Evolutionary conservation across 2,797 vertebrate species (phyloP).

Genomic region (Lacerta bilineata): DNA sequence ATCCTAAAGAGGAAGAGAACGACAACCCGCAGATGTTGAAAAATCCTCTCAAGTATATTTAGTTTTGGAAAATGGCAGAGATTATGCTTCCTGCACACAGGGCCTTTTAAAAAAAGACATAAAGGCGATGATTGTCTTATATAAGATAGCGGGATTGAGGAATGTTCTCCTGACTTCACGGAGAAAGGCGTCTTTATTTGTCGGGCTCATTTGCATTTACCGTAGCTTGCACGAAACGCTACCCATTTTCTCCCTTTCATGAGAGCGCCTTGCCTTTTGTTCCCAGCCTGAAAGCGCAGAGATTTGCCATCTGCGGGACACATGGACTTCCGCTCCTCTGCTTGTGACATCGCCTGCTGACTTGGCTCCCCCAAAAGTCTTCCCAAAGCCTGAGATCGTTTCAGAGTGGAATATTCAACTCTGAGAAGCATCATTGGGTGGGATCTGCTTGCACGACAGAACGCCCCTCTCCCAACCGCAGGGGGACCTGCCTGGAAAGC

Average conservation of each 20-base stretch:
- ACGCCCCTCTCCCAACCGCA: no score
- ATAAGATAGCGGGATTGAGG: conserved; percentile 1
- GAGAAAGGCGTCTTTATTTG: conserved; percentile 21
- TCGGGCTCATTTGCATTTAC: conserved; percentile 4
- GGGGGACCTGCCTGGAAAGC: no score
- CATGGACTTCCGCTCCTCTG: not conserved
- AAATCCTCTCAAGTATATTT: conserved; percentile 1
- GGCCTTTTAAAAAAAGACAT: conserved; percentile 18
- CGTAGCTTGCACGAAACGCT: not conserved
- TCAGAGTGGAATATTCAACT: not conserved
- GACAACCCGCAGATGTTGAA: not conserved
- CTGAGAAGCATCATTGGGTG: no score
- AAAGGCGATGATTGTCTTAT: conserved; percentile 30
- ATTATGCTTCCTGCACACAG: not conserved
- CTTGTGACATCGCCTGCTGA: not conserved
- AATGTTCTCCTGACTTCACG: not conserved
- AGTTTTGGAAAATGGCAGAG: not conserved
- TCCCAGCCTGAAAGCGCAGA: conserved; percentile 2
- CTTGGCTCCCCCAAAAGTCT: conserved; percentile 5
- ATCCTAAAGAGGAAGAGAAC: not conserved
- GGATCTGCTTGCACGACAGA: no score
- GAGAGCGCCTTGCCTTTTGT: conserved; percentile 19
- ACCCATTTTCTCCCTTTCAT: conserved; percentile 29
- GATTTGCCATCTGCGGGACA: conserved; percentile 27
- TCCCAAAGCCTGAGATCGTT: not conserved